These are phyloP conservation scores for Glandiceps talaboti DNA, from an alignment of 53 echinoderm and acorn worm genomes.

Conservation along the genomic window DNA sequence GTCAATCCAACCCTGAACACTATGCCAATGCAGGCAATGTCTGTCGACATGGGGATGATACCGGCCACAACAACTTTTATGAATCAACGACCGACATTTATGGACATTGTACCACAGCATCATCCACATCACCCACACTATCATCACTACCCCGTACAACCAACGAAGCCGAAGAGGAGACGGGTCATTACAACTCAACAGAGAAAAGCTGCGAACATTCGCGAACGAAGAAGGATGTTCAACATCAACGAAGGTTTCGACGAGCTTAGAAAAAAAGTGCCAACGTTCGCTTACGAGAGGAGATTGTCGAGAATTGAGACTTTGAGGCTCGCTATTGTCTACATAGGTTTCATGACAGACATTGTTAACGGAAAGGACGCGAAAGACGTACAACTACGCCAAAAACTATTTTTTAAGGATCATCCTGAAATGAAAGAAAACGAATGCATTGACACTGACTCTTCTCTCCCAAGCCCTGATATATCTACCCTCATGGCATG, in stretches of 20 bases:
- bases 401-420: not conserved
- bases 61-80: not conserved
- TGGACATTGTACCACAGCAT: not conserved
- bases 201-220: not conserved
- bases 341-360: slow-evolving; percentile 68
- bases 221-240: not conserved
- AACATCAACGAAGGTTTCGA: not conserved
- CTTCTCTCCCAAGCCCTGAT: not conserved
- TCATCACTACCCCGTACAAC: not conserved
- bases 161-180: not conserved
- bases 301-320: slow-evolving; percentile 76
- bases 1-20: not conserved
- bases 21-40: not conserved
- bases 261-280: slow-evolving; percentile 18
- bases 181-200: not conserved
- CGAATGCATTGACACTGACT: not conserved
- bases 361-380: slow-evolving; percentile 24
- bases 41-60: not conserved
- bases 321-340: slow-evolving; percentile 61
- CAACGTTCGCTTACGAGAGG: slow-evolving; percentile 62
- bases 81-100: not conserved
- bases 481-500: not conserved
- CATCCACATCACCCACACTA: not conserved
- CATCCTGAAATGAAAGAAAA: not conserved
- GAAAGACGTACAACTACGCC: slow-evolving; percentile 14